These are phyloP conservation scores for Myripristis murdjan DNA, from an alignment of 2,797 vertebrate species.

Conservation along the genomic window DNA sequence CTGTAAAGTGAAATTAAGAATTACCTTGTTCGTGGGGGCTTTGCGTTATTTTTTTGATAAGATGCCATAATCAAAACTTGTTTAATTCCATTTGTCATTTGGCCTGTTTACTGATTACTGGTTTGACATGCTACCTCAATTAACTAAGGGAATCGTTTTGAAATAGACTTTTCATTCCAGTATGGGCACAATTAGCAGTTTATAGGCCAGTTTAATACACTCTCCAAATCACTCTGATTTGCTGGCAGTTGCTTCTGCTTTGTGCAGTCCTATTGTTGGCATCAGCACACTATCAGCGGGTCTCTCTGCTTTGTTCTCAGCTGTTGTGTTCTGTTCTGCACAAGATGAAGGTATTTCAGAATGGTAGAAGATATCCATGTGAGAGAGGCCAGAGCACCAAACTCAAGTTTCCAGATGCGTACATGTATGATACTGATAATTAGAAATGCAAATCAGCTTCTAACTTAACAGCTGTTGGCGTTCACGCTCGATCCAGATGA, in stretches of 20 bases:
- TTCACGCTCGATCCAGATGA: slow-evolving; percentile 29
- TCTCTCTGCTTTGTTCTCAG: slow-evolving; percentile 71
- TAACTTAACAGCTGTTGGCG: slow-evolving; percentile 49
- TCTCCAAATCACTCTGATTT: slow-evolving; percentile 67
- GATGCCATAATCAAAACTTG: slow-evolving; percentile 21
- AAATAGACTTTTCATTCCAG: slow-evolving; percentile 53
- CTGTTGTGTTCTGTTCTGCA: slow-evolving; percentile 60
- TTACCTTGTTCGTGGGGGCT: slow-evolving; percentile 5
- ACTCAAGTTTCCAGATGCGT: slow-evolving; percentile 54
- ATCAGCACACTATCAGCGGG: slow-evolving; percentile 68
- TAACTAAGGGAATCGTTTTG: slow-evolving; percentile 54
- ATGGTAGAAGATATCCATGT: slow-evolving; percentile 6
- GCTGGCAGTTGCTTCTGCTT: slow-evolving; percentile 65
- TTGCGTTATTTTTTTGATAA: slow-evolving; percentile 4
- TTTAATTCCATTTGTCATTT: slow-evolving; percentile 44
- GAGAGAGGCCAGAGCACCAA: slow-evolving; percentile 30
- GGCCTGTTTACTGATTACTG: slow-evolving; percentile 1
- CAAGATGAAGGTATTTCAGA: slow-evolving; percentile 56
- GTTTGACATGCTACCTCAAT: slow-evolving; percentile 49
- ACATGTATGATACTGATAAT: slow-evolving; percentile 41
- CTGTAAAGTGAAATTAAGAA: too few species aligned
- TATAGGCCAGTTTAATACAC: slow-evolving; percentile 68
- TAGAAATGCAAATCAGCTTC: slow-evolving; percentile 28
- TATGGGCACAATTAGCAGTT: slow-evolving; percentile 70
- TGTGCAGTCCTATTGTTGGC: slow-evolving; percentile 61